Conservation (phyloP, 2,888 invertebrate species). For the Tyria jacobaeae region DNA sequence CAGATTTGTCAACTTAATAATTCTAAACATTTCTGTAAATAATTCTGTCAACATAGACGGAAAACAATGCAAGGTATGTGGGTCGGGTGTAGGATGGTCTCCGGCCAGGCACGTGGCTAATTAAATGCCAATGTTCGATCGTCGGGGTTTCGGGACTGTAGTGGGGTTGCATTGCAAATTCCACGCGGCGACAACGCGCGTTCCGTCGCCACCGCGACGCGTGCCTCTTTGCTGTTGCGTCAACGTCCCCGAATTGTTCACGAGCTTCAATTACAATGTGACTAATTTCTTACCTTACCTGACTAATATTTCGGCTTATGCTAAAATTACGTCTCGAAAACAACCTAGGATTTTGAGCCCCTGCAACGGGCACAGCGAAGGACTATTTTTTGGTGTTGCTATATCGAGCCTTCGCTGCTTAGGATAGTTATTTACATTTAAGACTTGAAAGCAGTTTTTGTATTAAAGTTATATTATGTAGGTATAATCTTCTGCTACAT, state of each 20-base stretch:
- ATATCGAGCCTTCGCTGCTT: no score
- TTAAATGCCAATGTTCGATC: constrained; percentile 81
- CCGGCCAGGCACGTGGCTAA: constrained; percentile 80
- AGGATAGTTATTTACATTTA: no score
- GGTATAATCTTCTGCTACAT: no score
- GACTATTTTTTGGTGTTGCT: no score
- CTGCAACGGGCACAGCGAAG: no score
- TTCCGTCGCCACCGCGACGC: constrained; percentile 64
- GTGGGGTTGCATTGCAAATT: constrained; percentile 72
- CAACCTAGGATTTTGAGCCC: no score
- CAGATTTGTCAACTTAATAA: constrained; percentile 50
- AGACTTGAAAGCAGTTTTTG: no score
- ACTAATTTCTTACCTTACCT: constrained; percentile 20
- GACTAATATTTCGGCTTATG: neutral
- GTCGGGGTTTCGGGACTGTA: constrained; percentile 44
- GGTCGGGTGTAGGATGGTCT: constrained; percentile 63
- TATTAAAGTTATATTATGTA: no score
- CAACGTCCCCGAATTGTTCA: constrained; percentile 73
- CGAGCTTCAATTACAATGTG: constrained; percentile 58
- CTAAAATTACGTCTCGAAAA: no score
- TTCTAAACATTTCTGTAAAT: constrained; percentile 64
- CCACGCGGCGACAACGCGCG: constrained; percentile 61
- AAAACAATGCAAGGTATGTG: constrained; percentile 76
- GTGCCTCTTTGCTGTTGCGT: constrained; percentile 61
- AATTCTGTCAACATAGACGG: constrained; percentile 72